phyloP scores from a whole-genome alignment of 2,113 vertebrate genomes.

The Lipophrys pholis region DNA sequence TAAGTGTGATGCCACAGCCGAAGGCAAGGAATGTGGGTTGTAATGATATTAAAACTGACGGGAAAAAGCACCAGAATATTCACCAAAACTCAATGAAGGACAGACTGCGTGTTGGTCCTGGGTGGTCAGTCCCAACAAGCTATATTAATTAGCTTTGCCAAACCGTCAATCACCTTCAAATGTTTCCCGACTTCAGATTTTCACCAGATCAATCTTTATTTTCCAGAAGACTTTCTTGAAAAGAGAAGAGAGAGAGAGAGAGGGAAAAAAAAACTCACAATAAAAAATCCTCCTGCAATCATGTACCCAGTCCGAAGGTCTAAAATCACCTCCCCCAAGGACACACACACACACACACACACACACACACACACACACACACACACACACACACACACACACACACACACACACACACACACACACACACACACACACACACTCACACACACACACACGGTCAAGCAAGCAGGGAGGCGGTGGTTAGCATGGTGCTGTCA shows the following conservation, averaged over 20 bases:
- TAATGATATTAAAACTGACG: too few relatives aligned
- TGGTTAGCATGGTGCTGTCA: constrained; percentile 73
- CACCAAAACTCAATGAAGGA: too few relatives aligned
- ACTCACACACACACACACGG: constrained; percentile 49
- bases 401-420: constrained; percentile 19
- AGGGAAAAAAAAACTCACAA: background rate
- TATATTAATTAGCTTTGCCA: too few relatives aligned
- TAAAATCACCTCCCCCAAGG: constrained; percentile 53
- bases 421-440: constrained; percentile 18
- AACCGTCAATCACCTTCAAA: background rate
- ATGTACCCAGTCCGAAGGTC: constrained; percentile 27
- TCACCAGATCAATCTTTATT: background rate
- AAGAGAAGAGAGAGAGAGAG: background rate
- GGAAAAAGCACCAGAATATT: too few relatives aligned
- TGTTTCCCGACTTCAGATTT: background rate
- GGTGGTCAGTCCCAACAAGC: too few relatives aligned
- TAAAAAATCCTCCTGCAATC: constrained; percentile 31
- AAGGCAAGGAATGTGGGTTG: too few relatives aligned
- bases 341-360: constrained; percentile 39
- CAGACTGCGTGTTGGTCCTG: too few relatives aligned
- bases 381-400: constrained; percentile 50
- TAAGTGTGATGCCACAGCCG: too few relatives aligned
- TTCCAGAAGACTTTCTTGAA: background rate
- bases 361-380: constrained; percentile 15
- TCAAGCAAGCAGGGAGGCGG: constrained; percentile 72